Conservation (phyloP, 2,888 invertebrate genomes). For the Panopea generosa region DNA sequence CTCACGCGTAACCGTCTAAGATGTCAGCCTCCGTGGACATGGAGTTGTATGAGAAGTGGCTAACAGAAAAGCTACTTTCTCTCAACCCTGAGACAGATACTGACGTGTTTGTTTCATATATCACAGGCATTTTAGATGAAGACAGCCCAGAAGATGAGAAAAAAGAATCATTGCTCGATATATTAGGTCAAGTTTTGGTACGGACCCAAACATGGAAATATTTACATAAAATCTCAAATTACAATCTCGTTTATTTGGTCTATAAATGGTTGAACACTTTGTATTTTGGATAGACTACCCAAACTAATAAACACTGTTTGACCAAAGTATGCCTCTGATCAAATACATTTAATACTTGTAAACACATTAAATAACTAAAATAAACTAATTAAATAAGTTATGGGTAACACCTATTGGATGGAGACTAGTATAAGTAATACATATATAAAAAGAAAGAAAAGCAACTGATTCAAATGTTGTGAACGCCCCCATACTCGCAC, state of each 20-base stretch:
- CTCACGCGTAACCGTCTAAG: conserved; percentile 31
- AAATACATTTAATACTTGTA: too few relatives aligned
- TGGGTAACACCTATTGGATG: too few relatives aligned
- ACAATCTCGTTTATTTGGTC: background rate
- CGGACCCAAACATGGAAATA: conserved; percentile 18
- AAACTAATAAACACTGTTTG: too few relatives aligned
- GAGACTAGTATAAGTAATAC: too few relatives aligned
- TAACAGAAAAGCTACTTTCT: conserved; percentile 76
- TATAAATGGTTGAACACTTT: too few relatives aligned
- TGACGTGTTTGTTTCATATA: conserved; percentile 80
- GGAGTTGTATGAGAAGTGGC: conserved; percentile 74
- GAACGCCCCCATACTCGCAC: too few relatives aligned
- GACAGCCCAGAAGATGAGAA: conserved; percentile 77
- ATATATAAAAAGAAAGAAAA: too few relatives aligned
- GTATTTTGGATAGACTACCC: too few relatives aligned
- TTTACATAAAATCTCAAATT: background rate
- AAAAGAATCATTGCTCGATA: conserved; percentile 75
- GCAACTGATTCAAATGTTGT: too few relatives aligned
- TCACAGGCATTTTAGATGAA: conserved; percentile 78
- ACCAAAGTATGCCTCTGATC: too few relatives aligned
- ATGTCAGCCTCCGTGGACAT: conserved; percentile 75
- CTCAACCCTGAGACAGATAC: conserved; percentile 81
- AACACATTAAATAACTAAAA: too few relatives aligned
- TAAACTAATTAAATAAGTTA: too few relatives aligned
- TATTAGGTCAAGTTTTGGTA: conserved; percentile 80